Evolutionary conservation across 1,140 invertebrate species (phyloP), one percentile per base, ranked within the genome.

Genomic region (Aphidius gifuensis): DNA sequence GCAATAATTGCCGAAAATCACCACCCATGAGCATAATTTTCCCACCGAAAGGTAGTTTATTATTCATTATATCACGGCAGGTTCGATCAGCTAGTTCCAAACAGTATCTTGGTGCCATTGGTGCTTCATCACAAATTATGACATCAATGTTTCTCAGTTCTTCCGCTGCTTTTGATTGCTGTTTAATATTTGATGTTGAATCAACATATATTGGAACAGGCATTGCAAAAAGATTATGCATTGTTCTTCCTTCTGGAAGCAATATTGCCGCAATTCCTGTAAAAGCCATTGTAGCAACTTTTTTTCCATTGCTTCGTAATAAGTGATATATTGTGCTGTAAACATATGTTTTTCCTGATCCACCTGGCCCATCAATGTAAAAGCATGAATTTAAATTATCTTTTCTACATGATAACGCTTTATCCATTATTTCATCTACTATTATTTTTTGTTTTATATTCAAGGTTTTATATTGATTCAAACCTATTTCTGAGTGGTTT

Each of bases 111-210:
- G 62, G 66, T 16, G 69, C 49, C 71, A 71, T 71, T 4, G 68
- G 65, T 2, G 68, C 71, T 61, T 76, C 74, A 58, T 74, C 73
- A 66, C 67, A 74, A 46, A 76, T 63, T 16, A 70, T 67, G 21
- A 71, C 39, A 39, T 55, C 39, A 16, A 58, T 53, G 8, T 65
- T 63, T 60, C 60, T 58, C 5, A 65, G 38, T 21, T 62, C 40
- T 54, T 56, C 40, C 8, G 54, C 60, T 58, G 50, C 16, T 44
- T 46, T 44, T 9, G 64, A 62, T 9, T 76, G 58, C 75, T 81
- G 47, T 76, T 62, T 68, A 23, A 68, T 66, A 49, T 48, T 68
- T n/a, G 64, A 57, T 6, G 60, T 47, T 6, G 68, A 66, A 60
- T 64, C 63, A 40, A 56, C 46, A 9, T 32, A 58, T 9, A 71